Evolutionary conservation across 2,113 vertebrate genomes (phyloP).

Genomic region (Anthoscopus minutus): DNA sequence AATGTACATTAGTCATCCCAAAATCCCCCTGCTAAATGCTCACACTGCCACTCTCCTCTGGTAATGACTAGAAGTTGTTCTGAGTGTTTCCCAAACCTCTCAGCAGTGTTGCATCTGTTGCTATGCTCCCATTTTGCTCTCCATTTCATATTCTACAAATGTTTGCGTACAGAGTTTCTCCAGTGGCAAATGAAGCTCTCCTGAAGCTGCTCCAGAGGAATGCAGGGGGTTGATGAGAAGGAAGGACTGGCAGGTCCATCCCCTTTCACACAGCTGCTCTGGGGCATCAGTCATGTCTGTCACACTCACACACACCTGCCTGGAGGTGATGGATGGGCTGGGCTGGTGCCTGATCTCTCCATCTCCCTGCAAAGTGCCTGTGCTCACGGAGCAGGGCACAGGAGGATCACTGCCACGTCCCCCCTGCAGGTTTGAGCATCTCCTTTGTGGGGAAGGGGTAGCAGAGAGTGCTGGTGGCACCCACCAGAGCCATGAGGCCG

Average conservation of each 20-base stretch:
- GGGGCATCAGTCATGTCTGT: neutral
- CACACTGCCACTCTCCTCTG: neutral
- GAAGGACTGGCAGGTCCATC: neutral
- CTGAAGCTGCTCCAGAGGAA: neutral
- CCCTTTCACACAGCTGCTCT: neutral
- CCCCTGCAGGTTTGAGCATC: neutral
- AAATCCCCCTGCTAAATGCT: neutral
- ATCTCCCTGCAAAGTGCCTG: neutral
- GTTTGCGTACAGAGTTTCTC: neutral
- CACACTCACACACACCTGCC: neutral
- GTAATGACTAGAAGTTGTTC: neutral
- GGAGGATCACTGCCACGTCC: neutral
- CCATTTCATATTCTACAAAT: neutral
- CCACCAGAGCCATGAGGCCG: rapidly evolving
- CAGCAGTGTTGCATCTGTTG: neutral
- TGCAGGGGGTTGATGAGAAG: neutral
- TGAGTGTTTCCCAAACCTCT: neutral
- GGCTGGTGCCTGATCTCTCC: neutral
- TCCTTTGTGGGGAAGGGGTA: neutral
- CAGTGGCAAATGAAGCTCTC: neutral
- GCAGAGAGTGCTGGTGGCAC: neutral
- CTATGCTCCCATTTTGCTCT: neutral
- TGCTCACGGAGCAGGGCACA: neutral
- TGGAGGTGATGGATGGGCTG: neutral
- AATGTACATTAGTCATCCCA: neutral